Percentiles rank a stretch among this genome's conserved stretches.
Conservation (phyloP, 1,140 invertebrate species). For the Lysiphlebus fabarum region DNA sequence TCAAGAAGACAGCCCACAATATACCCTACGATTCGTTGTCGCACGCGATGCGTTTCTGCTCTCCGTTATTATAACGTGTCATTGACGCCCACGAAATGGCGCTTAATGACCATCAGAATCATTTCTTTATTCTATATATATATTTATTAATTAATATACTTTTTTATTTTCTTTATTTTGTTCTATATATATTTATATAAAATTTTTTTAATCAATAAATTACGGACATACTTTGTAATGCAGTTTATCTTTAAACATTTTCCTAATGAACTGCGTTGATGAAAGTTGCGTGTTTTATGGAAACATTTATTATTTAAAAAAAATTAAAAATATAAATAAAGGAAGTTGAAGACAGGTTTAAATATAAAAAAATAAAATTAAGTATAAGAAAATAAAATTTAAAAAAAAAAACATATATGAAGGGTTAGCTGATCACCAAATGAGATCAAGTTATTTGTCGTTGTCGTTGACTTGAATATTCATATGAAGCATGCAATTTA, state of each 20-base stretch:
- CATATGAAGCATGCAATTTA: constrained; percentile 1
- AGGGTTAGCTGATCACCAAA: not conserved
- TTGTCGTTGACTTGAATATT: not conserved
- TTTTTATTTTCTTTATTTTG: constrained; percentile 3
- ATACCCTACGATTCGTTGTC: constrained; percentile 47
- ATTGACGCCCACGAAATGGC: constrained; percentile 45
- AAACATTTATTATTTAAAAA: constrained; percentile 6
- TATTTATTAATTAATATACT: constrained; percentile 7
- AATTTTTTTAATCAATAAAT: not conserved
- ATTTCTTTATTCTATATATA: constrained; percentile 5
- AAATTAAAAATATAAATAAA: constrained; percentile 1
- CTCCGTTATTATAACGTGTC: constrained; percentile 45
- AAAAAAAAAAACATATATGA: constrained; percentile 2
- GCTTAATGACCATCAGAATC: constrained; percentile 21
- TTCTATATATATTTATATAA: not conserved
- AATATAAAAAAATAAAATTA: constrained; percentile 5
- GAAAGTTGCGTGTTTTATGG: not conserved
- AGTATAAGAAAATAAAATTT: constrained; percentile 5
- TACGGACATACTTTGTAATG: not conserved
- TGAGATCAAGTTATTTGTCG: constrained; percentile 14
- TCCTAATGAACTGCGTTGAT: too few species aligned
- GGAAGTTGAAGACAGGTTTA: constrained; percentile 18
- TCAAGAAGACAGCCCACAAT: constrained; percentile 48
- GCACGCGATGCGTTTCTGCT: constrained; percentile 48
- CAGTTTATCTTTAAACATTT: too few species aligned